Conservation (phyloP, 2,113 vertebrate species). For the Varanus salvator region DNA sequence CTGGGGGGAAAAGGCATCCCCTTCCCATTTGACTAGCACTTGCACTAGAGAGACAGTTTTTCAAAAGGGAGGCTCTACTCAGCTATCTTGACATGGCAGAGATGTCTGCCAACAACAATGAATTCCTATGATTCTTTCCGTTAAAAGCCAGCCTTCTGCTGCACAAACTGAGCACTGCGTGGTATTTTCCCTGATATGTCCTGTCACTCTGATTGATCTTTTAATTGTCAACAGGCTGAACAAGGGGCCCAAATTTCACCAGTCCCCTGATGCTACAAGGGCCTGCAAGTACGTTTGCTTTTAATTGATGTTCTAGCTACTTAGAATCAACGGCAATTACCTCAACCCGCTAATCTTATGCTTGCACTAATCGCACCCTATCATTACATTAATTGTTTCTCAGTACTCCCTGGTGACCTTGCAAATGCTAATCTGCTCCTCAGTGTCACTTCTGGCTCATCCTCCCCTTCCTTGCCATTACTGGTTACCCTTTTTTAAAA, state of each 20-base stretch:
- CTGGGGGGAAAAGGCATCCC: neutral
- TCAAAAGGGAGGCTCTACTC: neutral
- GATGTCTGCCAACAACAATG: no score
- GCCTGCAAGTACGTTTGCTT: slow-evolving; percentile 30
- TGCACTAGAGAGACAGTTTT: no score
- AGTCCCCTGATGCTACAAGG: slow-evolving; percentile 17
- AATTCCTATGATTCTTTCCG: no score
- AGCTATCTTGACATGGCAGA: neutral
- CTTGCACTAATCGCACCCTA: slow-evolving; percentile 20
- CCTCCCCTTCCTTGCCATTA: neutral
- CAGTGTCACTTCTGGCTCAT: neutral
- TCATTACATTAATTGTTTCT: slow-evolving; percentile 43
- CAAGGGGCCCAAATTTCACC: slow-evolving; percentile 22
- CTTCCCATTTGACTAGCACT: neutral
- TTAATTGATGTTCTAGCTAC: slow-evolving; percentile 36
- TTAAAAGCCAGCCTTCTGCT: no score
- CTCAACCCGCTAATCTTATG: slow-evolving; percentile 21
- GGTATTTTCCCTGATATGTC: neutral
- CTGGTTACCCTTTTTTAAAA: slow-evolving; percentile 23
- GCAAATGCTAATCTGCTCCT: slow-evolving; percentile 8
- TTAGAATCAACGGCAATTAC: slow-evolving; percentile 51
- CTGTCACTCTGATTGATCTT: slow-evolving; percentile 12
- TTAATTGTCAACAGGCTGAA: slow-evolving; percentile 20
- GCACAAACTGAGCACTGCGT: neutral
- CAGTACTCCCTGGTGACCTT: slow-evolving; percentile 39